Evolutionary conservation across 2,888 invertebrate genomes (phyloP), one percentile per base, ranked within the genome.

Genomic region (Melikaiella ostensackeni): DNA sequence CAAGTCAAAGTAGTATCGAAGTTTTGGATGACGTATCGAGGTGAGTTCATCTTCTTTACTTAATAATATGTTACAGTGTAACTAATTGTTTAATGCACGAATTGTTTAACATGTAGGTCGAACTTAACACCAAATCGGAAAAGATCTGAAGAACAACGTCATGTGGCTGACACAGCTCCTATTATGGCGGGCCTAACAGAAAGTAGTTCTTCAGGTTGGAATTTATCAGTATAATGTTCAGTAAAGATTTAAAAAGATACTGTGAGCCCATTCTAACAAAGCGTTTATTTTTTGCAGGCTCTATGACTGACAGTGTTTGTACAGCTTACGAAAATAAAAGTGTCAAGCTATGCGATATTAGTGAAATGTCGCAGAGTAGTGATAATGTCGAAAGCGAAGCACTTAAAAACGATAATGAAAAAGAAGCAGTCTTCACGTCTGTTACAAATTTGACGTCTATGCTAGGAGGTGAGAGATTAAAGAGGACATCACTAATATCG

Each of bases 1-100:
- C 95, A 19, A 95, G 95, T 90, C 94, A 94, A 86, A 95, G 95
- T 84, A 95, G 95, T 86, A 95, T 95, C 77, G 95, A 95, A 91
- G 93, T 95, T 42, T 88, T 95, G 74, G 94, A 93, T 75, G 92
- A 92, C 77, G 87, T 86, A 64, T 86, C 88, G n/a, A 91, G 89
- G 92, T 92, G 81, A 84, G 87, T 84, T 57, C 7, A 79, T 1
- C 11, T 74, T 59, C 46, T 57, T 62, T 5, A 24, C 27, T 64
- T 55, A 21, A 19, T 16, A 33, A 35, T 24, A 38, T 16, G 38
- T 35, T 27, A 55, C 4, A 55, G 38, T 64, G 24, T 76, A 50
- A 50, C n/a, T 50, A 24, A 55, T 66, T 38, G 24, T 76, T 78
- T 75, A 24, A 74, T 74, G 70, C 75, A 75, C 63, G 55, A 73